Conservation (phyloP, 2,888 invertebrate species). For the Limenitis arthemis region DNA sequence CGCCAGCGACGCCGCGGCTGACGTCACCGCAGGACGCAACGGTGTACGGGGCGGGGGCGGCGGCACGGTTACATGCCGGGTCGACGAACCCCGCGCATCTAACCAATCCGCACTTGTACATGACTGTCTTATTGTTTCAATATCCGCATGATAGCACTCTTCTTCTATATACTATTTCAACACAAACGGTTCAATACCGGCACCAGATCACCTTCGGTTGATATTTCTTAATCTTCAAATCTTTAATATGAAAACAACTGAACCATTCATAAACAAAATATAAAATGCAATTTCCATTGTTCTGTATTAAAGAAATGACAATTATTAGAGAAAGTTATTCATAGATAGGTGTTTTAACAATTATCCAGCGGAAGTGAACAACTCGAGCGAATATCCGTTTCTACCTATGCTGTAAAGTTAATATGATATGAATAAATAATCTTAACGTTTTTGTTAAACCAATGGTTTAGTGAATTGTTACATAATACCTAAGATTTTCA, state of each 20-base stretch:
- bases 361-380: slow-evolving; percentile 60
- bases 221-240: not conserved
- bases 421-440: slow-evolving; percentile 26
- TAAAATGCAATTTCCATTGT: slow-evolving; percentile 1
- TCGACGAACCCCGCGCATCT: slow-evolving; percentile 62
- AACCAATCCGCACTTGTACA: slow-evolving; percentile 65
- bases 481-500: not conserved
- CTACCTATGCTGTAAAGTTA: slow-evolving; percentile 31
- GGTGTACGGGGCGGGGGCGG: slow-evolving; percentile 38
- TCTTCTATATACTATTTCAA: not conserved
- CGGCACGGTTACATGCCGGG: slow-evolving; percentile 39
- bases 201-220: not conserved
- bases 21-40: too few relatives aligned
- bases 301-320: slow-evolving; percentile 19
- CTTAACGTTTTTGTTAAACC: slow-evolving; percentile 3
- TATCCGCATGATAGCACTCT: slow-evolving; percentile 40
- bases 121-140: slow-evolving; percentile 63
- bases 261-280: not conserved
- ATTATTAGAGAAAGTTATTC: slow-evolving; percentile 27
- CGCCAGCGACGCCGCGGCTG: slow-evolving; percentile 66
- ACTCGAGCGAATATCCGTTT: slow-evolving; percentile 63
- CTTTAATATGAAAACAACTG: not conserved
- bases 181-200: not conserved
- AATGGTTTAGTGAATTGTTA: not conserved
- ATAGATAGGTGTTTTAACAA: slow-evolving; percentile 44